A percentile compares a stretch with the other conserved stretches of the same genome.
These are phyloP conservation scores for Drosophila melanica DNA, from an alignment of 1,140 invertebrate genomes.

Conservation along the genomic window DNA sequence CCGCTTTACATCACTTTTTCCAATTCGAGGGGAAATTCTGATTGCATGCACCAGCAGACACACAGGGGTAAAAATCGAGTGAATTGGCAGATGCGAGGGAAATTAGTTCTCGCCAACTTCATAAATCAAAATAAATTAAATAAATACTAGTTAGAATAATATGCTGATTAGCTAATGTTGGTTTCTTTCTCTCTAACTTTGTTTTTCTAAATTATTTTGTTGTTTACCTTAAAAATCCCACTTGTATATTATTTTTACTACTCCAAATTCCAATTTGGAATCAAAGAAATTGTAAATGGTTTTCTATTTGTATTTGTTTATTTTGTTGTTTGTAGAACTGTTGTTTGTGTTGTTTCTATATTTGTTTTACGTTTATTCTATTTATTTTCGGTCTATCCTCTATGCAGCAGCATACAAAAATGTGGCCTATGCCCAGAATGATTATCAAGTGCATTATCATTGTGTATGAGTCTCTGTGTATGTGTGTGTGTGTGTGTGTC, in stretches of 20 bases:
- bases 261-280: slow-evolving; percentile 2
- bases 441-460: slow-evolving; percentile 61
- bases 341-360: slow-evolving; percentile 28
- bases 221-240: too few relatives aligned
- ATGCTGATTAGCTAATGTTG: too few relatives aligned
- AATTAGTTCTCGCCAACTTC: background rate
- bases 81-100: slow-evolving; percentile 17
- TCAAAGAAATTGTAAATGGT: slow-evolving; percentile 12
- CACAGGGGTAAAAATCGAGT: slow-evolving; percentile 32
- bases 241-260: too few relatives aligned
- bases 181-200: background rate
- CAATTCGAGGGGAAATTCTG: slow-evolving; percentile 64
- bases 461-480: slow-evolving; percentile 7
- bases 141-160: background rate
- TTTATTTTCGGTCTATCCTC: slow-evolving; percentile 9
- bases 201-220: background rate
- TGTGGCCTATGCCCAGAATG: slow-evolving; percentile 2
- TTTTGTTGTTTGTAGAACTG: slow-evolving; percentile 12
- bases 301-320: slow-evolving; percentile 1
- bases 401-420: background rate
- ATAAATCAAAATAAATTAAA: slow-evolving; percentile 1
- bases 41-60: slow-evolving; percentile 31
- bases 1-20: slow-evolving; percentile 35
- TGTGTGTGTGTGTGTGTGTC: slow-evolving; percentile 14
- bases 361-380: slow-evolving; percentile 36